Evolutionary conservation across 2,888 invertebrate species (phyloP).

Genomic region (Copidosoma aretas): DNA sequence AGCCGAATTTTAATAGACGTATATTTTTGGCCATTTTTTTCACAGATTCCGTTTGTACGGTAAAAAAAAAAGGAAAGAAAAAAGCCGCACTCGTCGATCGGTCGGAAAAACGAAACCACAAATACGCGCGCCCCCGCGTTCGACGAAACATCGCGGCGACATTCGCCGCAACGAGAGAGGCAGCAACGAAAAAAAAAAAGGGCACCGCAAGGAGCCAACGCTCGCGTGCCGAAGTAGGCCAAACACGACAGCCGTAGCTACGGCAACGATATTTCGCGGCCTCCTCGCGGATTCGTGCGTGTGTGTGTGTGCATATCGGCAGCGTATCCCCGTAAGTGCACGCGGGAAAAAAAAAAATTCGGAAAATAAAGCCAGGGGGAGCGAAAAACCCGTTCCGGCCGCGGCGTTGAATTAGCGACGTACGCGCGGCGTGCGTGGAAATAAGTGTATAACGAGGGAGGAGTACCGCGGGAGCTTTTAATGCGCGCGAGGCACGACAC

Average conservation of each 20-base stretch:
- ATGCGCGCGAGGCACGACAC: slow-evolving; percentile 19
- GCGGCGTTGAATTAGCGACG: background rate
- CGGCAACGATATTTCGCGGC: slow-evolving; percentile 33
- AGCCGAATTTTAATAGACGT: no score
- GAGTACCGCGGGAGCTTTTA: slow-evolving; percentile 24
- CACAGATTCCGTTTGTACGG: no score
- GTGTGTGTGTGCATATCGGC: background rate
- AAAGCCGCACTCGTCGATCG: no score
- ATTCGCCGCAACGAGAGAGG: background rate
- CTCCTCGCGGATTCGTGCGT: slow-evolving; percentile 2
- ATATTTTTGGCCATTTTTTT: no score
- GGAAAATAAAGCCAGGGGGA: no score
- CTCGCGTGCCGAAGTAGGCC: slow-evolving; percentile 42
- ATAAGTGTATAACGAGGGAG: no score
- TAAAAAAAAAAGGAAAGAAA: no score
- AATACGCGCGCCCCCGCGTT: slow-evolving; percentile 6
- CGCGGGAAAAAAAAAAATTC: slow-evolving; percentile 4
- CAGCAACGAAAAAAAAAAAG: slow-evolving; percentile 31
- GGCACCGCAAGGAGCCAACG: background rate
- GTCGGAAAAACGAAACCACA: slow-evolving; percentile 15
- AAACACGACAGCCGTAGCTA: slow-evolving; percentile 39
- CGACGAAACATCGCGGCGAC: slow-evolving; percentile 14
- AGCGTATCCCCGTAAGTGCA: background rate
- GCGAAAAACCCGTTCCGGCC: no score
- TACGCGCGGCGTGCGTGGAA: background rate